phyloP scores from a whole-genome alignment of 2,888 invertebrate genomes.

The Sphaeridia pumilis region DNA sequence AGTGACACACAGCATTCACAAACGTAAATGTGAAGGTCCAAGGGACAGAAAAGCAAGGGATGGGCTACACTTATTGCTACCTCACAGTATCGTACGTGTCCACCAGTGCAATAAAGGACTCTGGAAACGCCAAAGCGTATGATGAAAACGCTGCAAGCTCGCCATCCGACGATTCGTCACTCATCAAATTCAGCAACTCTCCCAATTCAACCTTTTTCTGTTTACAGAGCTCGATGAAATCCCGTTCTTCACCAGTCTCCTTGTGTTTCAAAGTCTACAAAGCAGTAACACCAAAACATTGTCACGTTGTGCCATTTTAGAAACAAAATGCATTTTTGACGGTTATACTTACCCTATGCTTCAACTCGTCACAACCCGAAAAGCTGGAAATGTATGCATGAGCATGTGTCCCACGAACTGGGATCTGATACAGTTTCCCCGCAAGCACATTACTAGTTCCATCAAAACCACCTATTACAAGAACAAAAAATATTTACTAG shows the following conservation, averaged over 20 bases:
- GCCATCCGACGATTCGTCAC: conserved; percentile 81
- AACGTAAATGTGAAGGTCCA: background rate
- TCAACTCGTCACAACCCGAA: conserved; percentile 42
- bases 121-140: conserved; percentile 90
- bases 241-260: conserved; percentile 46
- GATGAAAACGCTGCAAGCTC: conserved; percentile 90
- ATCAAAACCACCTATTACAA: conserved; percentile 70
- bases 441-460: conserved; percentile 97
- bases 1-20: background rate
- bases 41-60: conserved; percentile 1
- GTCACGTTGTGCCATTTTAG: no score
- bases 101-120: conserved; percentile 88
- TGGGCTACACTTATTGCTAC: conserved; percentile 48
- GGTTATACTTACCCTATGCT: conserved; percentile 35
- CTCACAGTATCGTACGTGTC: conserved; percentile 99
- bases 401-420: conserved; percentile 94
- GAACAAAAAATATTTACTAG: background rate
- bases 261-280: conserved; percentile 44
- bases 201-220: conserved; percentile 62
- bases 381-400: conserved; percentile 97
- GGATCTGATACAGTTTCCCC: conserved; percentile 92
- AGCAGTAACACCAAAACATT: no score
- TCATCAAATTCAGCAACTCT: conserved; percentile 57
- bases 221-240: conserved; percentile 55
- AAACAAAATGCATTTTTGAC: no score